phyloP scores from a whole-genome alignment of 37 sponge, comb jelly and placozoan species.

The Agelas oroides region DNA sequence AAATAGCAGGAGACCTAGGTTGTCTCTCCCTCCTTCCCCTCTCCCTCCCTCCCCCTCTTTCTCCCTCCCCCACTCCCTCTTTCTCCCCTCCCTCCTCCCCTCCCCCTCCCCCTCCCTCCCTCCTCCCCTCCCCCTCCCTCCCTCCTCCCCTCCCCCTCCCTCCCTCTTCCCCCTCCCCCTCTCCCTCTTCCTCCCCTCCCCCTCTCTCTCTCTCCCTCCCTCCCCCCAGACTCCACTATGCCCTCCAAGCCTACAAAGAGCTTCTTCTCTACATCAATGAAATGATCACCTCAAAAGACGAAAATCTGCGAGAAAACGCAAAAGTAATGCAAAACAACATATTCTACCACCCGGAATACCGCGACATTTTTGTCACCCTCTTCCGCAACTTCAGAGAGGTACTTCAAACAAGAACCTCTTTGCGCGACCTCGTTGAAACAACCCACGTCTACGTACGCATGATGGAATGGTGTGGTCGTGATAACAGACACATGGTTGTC shows the following conservation, averaged over 20 bases:
- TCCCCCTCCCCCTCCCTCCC: not conserved
- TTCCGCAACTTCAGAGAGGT: slow-evolving; percentile 73
- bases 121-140: not conserved
- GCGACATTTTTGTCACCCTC: slow-evolving; percentile 87
- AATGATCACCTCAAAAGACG: slow-evolving; percentile 70
- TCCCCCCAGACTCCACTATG: slow-evolving; percentile 82
- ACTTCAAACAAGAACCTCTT: slow-evolving; percentile 53
- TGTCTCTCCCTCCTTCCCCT: not conserved
- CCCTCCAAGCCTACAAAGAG: slow-evolving; percentile 84
- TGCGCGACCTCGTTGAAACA: slow-evolving; percentile 75
- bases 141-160: not conserved
- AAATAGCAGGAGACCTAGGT: no score
- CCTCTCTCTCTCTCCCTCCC: not conserved
- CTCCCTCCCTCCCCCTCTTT: not conserved
- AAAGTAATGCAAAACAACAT: slow-evolving; percentile 90
- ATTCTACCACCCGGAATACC: slow-evolving; percentile 92
- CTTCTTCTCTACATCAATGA: slow-evolving; percentile 78
- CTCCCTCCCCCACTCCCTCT: not conserved
- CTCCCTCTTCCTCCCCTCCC: no score
- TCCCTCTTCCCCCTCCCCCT: not conserved
- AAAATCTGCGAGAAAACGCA: slow-evolving; percentile 67
- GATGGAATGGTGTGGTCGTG: slow-evolving; percentile 71
- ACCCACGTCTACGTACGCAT: slow-evolving; percentile 80
- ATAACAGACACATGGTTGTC: slow-evolving; percentile 60
- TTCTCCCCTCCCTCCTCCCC: not conserved